Conservation (phyloP, 2,113 vertebrate genomes). For the Nanorana parkeri region DNA sequence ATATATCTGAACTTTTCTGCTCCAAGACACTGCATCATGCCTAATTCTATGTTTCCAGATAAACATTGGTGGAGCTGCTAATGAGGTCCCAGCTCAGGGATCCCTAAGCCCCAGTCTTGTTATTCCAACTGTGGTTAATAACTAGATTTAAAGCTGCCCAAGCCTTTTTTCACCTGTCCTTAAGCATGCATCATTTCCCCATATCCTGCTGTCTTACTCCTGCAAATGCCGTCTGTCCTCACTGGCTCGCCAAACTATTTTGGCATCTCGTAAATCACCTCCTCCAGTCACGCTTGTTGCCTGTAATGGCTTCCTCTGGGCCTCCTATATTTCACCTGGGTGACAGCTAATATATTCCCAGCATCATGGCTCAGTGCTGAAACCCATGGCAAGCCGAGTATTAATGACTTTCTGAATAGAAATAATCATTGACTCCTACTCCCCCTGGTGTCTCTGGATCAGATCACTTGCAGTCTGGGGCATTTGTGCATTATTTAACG, state of each 20-base stretch:
- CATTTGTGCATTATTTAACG: slow-evolving; percentile 14
- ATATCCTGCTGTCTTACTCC: slow-evolving; percentile 49
- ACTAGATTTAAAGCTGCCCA: slow-evolving; percentile 8
- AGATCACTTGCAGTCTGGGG: slow-evolving; percentile 17
- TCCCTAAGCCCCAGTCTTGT: slow-evolving; percentile 20
- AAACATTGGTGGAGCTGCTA: slow-evolving; percentile 11
- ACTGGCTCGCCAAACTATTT: slow-evolving; percentile 23
- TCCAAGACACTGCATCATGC: neutral
- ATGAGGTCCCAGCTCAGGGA: slow-evolving; percentile 39
- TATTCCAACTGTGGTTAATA: slow-evolving; percentile 50
- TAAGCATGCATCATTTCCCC: slow-evolving; percentile 45
- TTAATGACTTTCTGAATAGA: slow-evolving; percentile 53
- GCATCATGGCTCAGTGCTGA: slow-evolving; percentile 15
- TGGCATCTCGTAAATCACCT: slow-evolving; percentile 52
- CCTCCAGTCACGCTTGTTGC: slow-evolving; percentile 23
- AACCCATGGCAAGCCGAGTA: slow-evolving; percentile 37
- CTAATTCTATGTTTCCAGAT: neutral
- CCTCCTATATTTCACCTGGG: slow-evolving; percentile 50
- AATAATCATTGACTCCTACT: slow-evolving; percentile 50
- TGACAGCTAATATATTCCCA: slow-evolving; percentile 53
- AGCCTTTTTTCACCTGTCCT: slow-evolving; percentile 43
- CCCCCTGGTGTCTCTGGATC: slow-evolving; percentile 41
- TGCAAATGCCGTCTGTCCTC: slow-evolving; percentile 42
- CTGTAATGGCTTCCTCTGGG: slow-evolving; percentile 55
- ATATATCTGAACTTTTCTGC: neutral